Evolutionary conservation across 1,140 invertebrate genomes (phyloP).

Genomic region (Arctopsyche grandis): DNA sequence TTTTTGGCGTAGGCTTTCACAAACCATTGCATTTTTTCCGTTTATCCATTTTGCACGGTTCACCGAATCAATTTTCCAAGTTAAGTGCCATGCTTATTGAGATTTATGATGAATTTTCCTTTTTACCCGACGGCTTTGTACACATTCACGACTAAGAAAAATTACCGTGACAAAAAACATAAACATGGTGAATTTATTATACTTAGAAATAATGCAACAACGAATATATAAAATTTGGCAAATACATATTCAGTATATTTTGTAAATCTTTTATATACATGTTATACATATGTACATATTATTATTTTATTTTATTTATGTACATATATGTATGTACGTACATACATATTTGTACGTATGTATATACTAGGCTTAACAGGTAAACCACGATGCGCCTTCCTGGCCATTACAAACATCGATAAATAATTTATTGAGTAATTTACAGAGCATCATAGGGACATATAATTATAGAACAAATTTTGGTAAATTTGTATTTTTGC

Average conservation of each 20-base stretch:
- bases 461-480: too few relatives aligned
- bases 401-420: too few relatives aligned
- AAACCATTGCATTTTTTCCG: background rate
- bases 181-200: background rate
- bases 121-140: background rate
- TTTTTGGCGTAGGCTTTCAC: background rate
- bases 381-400: too few relatives aligned
- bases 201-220: background rate
- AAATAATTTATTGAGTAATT: too few relatives aligned
- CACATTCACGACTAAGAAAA: background rate
- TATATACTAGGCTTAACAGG: too few relatives aligned
- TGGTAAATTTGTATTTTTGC: too few relatives aligned
- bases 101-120: background rate
- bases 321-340: background rate
- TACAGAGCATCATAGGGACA: too few relatives aligned
- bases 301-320: too few relatives aligned
- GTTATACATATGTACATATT: too few relatives aligned
- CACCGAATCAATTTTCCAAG: background rate
- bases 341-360: background rate
- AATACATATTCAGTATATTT: too few relatives aligned
- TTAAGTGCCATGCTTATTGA: background rate
- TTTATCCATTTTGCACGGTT: slow-evolving; percentile 5
- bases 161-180: background rate
- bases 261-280: too few relatives aligned
- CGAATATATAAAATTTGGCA: too few relatives aligned